Conservation (phyloP, 1,140 invertebrate species). For the Ceratosolen solmsi region DNA sequence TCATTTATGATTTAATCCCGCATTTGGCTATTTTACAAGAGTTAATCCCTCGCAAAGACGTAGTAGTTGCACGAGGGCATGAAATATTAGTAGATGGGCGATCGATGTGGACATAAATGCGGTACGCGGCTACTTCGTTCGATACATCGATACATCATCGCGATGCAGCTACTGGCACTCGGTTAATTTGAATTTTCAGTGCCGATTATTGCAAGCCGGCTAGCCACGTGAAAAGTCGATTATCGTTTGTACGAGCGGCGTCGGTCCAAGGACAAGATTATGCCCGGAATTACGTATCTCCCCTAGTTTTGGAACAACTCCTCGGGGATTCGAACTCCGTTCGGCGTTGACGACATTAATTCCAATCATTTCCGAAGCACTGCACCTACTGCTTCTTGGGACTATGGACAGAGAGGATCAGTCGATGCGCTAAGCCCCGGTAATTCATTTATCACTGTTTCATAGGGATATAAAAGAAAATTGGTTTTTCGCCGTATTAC, state of each 20-base stretch:
- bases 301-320: constrained; percentile 19
- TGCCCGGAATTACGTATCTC: not conserved
- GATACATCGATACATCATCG: constrained; percentile 1
- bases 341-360: constrained; percentile 54
- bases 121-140: not conserved
- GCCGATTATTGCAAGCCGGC: constrained; percentile 8
- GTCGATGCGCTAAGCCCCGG: not conserved
- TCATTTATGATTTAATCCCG: too few relatives aligned
- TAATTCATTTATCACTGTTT: constrained; percentile 52
- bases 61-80: too few relatives aligned
- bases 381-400: constrained; percentile 41
- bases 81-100: too few relatives aligned
- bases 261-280: not conserved
- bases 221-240: constrained; percentile 41
- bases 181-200: constrained; percentile 37
- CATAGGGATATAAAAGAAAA: constrained; percentile 21
- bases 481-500: constrained; percentile 6
- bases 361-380: constrained; percentile 58
- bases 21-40: too few relatives aligned
- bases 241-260: not conserved
- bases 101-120: too few relatives aligned
- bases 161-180: not conserved
- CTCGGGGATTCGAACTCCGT: constrained; percentile 39
- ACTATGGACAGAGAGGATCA: constrained; percentile 41
- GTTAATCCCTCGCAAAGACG: too few relatives aligned